These are phyloP conservation scores for Leptopilina myrica DNA, from an alignment of 2,888 invertebrate genomes.

Conservation along the genomic window DNA sequence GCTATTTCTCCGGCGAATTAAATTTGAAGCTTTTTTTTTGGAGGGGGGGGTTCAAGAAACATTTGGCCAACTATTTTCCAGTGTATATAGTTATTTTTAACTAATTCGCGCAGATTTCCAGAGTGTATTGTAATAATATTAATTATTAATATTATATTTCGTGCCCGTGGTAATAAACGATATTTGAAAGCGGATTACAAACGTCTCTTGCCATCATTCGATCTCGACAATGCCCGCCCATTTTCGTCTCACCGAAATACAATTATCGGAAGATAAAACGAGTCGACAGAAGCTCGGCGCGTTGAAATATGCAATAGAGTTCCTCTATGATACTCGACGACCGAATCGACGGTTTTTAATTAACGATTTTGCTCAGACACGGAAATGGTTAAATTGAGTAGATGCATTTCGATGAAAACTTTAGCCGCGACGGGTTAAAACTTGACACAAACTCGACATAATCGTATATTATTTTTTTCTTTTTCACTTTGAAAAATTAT, in stretches of 20 bases:
- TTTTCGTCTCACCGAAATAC: constrained; percentile 65
- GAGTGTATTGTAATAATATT: background rate
- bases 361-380: constrained; percentile 64
- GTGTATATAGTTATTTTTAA: too few species aligned
- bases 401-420: background rate
- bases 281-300: constrained; percentile 56
- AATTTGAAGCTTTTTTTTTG: too few species aligned
- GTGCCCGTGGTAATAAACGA: background rate
- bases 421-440: background rate
- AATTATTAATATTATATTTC: constrained; percentile 17
- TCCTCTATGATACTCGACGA: constrained; percentile 49
- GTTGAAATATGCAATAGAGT: constrained; percentile 61
- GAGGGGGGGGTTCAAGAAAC: too few species aligned
- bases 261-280: constrained; percentile 69
- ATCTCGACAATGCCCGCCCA: constrained; percentile 44
- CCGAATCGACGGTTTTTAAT: constrained; percentile 64
- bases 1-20: background rate
- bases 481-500: too few species aligned
- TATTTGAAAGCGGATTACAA: constrained; percentile 19
- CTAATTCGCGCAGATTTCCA: too few species aligned
- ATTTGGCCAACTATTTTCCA: too few species aligned
- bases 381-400: constrained; percentile 50
- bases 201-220: constrained; percentile 18
- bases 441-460: background rate
- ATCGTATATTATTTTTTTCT: background rate